phyloP scores from a whole-genome alignment of 2,888 invertebrate genomes.

The Drosophila fulvimacula region DNA sequence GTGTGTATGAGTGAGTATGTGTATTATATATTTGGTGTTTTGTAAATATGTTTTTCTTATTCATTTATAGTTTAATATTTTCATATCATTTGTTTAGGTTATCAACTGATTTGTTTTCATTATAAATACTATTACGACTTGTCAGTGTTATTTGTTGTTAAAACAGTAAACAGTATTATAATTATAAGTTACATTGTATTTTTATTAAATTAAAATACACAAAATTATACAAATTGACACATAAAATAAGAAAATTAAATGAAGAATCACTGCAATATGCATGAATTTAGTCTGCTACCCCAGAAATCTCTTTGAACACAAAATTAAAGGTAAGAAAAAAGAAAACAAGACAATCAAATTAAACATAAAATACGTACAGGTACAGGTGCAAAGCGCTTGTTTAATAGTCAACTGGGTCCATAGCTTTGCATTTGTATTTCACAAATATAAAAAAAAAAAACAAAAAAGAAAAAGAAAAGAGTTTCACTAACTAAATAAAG shows the following conservation, averaged over 20 bases:
- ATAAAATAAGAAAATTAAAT: constrained; percentile 47
- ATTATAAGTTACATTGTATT: constrained; percentile 68
- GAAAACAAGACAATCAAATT: not conserved
- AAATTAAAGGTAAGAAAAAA: constrained; percentile 25
- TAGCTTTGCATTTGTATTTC: constrained; percentile 41
- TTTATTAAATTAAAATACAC: constrained; percentile 57
- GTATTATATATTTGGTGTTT: constrained; percentile 33
- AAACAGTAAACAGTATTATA: constrained; percentile 59
- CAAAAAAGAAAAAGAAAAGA: not conserved
- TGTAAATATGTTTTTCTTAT: constrained; percentile 58
- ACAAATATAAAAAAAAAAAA: constrained; percentile 49
- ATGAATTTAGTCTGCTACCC: constrained; percentile 85
- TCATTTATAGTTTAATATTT: constrained; percentile 68
- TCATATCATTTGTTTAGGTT: constrained; percentile 63
- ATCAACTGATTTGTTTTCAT: constrained; percentile 64
- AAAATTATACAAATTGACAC: constrained; percentile 51
- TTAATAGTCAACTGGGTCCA: constrained; percentile 13
- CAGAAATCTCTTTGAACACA: constrained; percentile 76
- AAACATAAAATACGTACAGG: constrained; percentile 34
- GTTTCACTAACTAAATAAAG: constrained; percentile 35
- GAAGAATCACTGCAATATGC: constrained; percentile 66
- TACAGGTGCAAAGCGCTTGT: constrained; percentile 34
- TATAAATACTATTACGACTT: constrained; percentile 70
- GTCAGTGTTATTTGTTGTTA: constrained; percentile 72
- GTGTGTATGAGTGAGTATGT: constrained; percentile 5